These are phyloP conservation scores for Oncorhynchus mykiss DNA, from an alignment of 2,113 vertebrate genomes.

Conservation along the genomic window DNA sequence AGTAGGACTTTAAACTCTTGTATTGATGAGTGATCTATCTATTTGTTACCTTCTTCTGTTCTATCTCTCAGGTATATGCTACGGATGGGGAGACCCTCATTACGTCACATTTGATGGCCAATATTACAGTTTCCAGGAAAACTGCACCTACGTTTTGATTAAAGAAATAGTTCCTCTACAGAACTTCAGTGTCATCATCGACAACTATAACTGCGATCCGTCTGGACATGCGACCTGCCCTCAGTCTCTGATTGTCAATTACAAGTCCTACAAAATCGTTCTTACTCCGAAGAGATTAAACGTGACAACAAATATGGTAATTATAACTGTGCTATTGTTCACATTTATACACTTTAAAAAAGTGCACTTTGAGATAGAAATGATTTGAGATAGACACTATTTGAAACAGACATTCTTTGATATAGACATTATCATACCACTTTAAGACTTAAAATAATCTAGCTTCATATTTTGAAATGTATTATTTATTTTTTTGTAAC, in stretches of 20 bases:
- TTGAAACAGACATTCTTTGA: neutral
- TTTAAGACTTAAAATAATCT: no score
- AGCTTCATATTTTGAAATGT: no score
- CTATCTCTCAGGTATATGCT: slow-evolving; percentile 79
- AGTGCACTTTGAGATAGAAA: neutral
- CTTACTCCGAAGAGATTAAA: slow-evolving; percentile 63
- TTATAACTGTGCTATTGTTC: neutral
- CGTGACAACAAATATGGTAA: slow-evolving; percentile 75
- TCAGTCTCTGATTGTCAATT: slow-evolving; percentile 79
- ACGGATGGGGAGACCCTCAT: slow-evolving; percentile 89
- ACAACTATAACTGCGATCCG: slow-evolving; percentile 80
- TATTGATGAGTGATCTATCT: no score
- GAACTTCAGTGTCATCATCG: slow-evolving; percentile 80
- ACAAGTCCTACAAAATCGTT: slow-evolving; percentile 73
- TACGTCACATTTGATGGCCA: slow-evolving; percentile 88
- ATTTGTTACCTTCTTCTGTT: neutral
- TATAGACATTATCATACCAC: neutral
- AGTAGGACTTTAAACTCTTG: no score
- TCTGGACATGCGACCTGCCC: slow-evolving; percentile 77
- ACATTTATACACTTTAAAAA: neutral
- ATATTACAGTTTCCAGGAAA: slow-evolving; percentile 88
- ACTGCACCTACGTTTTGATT: slow-evolving; percentile 88
- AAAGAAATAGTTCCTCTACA: slow-evolving; percentile 81
- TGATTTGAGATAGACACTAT: no score
- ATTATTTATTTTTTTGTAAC: no score